A percentile compares a stretch with the other conserved stretches of the same genome.
Evolutionary conservation across 2,888 invertebrate species (phyloP).

Genomic region (Caenorhabditis wallacei): DNA sequence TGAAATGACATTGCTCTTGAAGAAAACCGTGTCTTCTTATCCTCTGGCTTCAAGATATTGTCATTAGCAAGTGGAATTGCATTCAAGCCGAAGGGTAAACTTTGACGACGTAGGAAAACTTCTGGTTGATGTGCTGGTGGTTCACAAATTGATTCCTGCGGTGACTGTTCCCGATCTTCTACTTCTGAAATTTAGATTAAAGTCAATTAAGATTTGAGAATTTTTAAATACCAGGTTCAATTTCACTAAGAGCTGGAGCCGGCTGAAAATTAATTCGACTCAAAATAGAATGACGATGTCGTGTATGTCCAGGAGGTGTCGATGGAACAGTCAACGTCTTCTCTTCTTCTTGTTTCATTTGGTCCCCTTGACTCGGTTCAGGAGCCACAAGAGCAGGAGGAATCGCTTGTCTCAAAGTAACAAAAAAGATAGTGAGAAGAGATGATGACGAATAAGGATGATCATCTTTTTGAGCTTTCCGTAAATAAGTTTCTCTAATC

Average conservation of each 20-base stretch:
- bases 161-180: constrained; percentile 58
- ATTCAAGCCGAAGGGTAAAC: constrained; percentile 55
- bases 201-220: not conserved
- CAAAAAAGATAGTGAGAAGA: not conserved
- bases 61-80: not conserved
- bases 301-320: constrained; percentile 34
- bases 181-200: constrained; percentile 40
- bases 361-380: constrained; percentile 18
- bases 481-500: constrained; percentile 10
- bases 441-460: constrained; percentile 28
- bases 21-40: constrained; percentile 32
- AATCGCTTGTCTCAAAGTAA: constrained; percentile 53
- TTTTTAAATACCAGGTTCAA: constrained; percentile 62
- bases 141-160: constrained; percentile 57
- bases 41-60: constrained; percentile 1
- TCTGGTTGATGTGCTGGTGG: constrained; percentile 64
- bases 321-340: constrained; percentile 11
- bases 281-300: constrained; percentile 66
- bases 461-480: constrained; percentile 26
- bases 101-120: constrained; percentile 59
- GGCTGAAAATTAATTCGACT: constrained; percentile 70
- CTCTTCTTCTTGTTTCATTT: constrained; percentile 21
- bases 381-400: constrained; percentile 39
- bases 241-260: constrained; percentile 64
- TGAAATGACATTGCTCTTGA: constrained; percentile 63